Percentiles rank a stretch among this genome's conserved stretches.
phyloP scores from a whole-genome alignment of 1,140 invertebrate species.

The Listronotus oregonensis region DNA sequence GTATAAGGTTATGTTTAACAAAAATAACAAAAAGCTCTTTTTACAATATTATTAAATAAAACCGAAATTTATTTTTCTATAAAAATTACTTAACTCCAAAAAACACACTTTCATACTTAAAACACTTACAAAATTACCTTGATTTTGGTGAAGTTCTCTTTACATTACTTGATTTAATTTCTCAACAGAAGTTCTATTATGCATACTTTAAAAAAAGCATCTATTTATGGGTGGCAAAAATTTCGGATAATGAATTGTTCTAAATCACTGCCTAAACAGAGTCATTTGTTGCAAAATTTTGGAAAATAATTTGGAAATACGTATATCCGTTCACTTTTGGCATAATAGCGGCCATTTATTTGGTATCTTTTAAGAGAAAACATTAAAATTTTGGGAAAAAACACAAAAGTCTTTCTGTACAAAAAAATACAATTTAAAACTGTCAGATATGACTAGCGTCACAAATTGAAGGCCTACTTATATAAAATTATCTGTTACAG shows the following conservation, averaged over 20 bases:
- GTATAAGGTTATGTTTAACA: no score
- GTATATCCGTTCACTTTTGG: not conserved
- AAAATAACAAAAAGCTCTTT: no score
- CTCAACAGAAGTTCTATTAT: not conserved
- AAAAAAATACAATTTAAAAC: not conserved
- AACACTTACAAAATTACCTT: not conserved
- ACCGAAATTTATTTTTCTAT: no score
- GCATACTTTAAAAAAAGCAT: no score
- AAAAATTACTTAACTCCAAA: no score
- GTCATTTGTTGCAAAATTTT: not conserved
- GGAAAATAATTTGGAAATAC: not conserved
- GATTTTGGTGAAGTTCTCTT: not conserved
- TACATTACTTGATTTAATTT: not conserved
- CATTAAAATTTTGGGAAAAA: slow-evolving; percentile 18
- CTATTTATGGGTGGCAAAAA: no score
- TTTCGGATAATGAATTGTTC: not conserved
- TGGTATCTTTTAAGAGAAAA: slow-evolving; percentile 6
- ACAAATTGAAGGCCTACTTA: no score
- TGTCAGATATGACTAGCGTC: not conserved
- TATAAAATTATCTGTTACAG: no score
- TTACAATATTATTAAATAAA: no score
- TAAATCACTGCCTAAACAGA: not conserved
- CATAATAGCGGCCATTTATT: slow-evolving; percentile 21
- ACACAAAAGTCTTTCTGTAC: not conserved
- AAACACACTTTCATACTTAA: no score